These are phyloP conservation scores for Acrossocheilus fasciatus DNA, from an alignment of 2,797 vertebrate species.

Conservation along the genomic window DNA sequence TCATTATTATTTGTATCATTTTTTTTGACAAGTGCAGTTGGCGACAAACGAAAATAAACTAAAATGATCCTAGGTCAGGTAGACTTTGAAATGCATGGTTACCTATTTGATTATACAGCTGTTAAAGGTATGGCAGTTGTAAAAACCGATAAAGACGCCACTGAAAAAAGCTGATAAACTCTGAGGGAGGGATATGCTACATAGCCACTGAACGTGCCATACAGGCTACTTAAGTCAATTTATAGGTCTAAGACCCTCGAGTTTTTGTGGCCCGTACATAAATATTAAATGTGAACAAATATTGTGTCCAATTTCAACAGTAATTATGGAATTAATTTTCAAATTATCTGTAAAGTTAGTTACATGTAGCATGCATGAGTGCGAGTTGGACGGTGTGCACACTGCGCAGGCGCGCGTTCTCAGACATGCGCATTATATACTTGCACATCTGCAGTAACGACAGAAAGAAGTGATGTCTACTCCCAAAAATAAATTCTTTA, in stretches of 20 bases:
- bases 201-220: not conserved
- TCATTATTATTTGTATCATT: not conserved
- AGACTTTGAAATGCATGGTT: not conserved
- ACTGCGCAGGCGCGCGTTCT: not conserved
- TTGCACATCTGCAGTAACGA: not conserved
- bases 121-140: not conserved
- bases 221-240: not conserved
- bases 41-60: not conserved
- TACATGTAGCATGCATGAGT: not conserved
- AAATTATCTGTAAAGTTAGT: not conserved
- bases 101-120: not conserved
- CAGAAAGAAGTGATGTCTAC: not conserved
- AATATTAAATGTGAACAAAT: not conserved
- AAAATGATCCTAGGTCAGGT: not conserved
- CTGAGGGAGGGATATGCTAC: not conserved
- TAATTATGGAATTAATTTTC: not conserved
- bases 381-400: too few species aligned
- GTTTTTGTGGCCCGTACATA: not conserved
- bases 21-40: not conserved
- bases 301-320: not conserved
- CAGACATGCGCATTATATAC: conserved; percentile 8
- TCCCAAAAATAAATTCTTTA: not conserved
- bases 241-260: not conserved
- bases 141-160: not conserved
- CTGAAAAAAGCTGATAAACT: not conserved